Evolutionary conservation across 2,888 invertebrate species (phyloP).

Genomic region (Microplitis deprimator): DNA sequence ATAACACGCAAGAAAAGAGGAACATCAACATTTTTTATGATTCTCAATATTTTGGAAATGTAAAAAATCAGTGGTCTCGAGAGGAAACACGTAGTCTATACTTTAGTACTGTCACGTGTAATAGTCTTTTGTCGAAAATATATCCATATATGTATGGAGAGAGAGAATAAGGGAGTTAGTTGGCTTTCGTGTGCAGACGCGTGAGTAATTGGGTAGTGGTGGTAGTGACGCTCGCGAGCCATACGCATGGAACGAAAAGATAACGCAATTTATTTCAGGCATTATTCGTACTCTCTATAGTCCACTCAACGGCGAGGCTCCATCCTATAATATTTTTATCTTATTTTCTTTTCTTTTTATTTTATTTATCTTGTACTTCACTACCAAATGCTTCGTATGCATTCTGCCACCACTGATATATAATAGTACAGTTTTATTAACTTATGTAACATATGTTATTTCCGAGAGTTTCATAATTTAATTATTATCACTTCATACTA

Average conservation of each 20-base stretch:
- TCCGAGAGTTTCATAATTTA: not conserved
- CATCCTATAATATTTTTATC: conserved; percentile 44
- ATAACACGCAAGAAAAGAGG: not conserved
- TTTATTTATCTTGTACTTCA: conserved; percentile 23
- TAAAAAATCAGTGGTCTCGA: conserved; percentile 1
- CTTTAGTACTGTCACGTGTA: conserved; percentile 11
- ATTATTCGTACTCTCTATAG: conserved; percentile 61
- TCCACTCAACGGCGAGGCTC: conserved; percentile 48
- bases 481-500: not conserved
- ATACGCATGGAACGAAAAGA: conserved; percentile 69
- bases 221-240: conserved; percentile 57
- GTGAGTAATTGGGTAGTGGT: conserved; percentile 53
- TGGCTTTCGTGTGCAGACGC: conserved; percentile 40
- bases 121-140: conserved; percentile 11
- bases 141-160: not conserved
- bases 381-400: not conserved
- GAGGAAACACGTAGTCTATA: conserved; percentile 1
- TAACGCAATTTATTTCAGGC: conserved; percentile 68
- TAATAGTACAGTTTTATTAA: conserved; percentile 7
- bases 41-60: conserved; percentile 18
- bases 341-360: conserved; percentile 40
- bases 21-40: conserved; percentile 6
- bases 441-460: conserved; percentile 7
- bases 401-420: not conserved
- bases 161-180: not conserved